Conservation (phyloP, 2,113 vertebrate species). For the Vulpes vulpes region DNA sequence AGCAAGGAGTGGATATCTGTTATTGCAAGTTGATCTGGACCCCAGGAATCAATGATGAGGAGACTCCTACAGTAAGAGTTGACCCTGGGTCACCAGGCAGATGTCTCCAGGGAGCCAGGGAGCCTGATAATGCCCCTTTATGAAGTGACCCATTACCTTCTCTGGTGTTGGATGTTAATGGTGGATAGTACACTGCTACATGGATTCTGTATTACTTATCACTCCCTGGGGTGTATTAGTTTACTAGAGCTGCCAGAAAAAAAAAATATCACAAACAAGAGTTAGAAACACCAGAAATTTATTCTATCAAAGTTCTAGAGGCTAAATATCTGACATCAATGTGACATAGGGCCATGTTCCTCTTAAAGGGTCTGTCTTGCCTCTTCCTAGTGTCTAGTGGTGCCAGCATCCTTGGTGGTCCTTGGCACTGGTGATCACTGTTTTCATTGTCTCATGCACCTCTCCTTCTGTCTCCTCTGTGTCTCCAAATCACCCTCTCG, state of each 20-base stretch:
- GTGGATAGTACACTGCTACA: too few relatives aligned
- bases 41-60: background rate
- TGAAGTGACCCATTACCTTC: background rate
- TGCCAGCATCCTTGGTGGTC: background rate
- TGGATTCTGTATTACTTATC: background rate
- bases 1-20: background rate
- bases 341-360: accelerated
- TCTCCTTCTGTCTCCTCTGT: background rate
- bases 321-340: background rate
- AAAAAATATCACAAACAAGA: background rate
- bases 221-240: background rate
- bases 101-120: background rate
- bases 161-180: background rate
- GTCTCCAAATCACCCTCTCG: background rate
- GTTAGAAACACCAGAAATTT: background rate
- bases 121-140: background rate
- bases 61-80: background rate
- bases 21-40: background rate
- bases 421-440: background rate
- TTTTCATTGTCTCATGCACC: background rate
- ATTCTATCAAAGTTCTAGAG: background rate
- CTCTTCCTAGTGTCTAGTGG: background rate
- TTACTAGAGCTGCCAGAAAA: background rate
- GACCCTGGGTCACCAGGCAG: background rate
- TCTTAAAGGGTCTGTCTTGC: background rate